A percentile compares a stretch with the other conserved stretches of the same genome.
These are phyloP conservation scores for Corythornis madagascariensis DNA, from an alignment of 2,113 vertebrate species.

Conservation along the genomic window DNA sequence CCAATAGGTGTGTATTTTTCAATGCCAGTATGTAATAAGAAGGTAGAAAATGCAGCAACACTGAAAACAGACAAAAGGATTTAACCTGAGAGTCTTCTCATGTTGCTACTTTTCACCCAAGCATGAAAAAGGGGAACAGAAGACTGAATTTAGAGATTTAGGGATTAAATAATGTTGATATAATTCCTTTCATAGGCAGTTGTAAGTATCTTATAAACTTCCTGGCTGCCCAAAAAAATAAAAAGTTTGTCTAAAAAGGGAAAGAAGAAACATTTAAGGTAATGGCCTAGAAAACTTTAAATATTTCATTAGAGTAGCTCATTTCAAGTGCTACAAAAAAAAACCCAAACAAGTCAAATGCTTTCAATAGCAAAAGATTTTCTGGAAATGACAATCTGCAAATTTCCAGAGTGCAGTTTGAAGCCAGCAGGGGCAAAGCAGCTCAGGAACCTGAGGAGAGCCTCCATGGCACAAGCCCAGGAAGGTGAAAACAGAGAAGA, in stretches of 20 bases:
- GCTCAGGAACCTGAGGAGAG: not conserved
- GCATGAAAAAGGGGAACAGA: not conserved
- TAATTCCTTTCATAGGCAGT: not conserved
- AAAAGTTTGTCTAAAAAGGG: not conserved
- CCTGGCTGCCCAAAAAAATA: not conserved
- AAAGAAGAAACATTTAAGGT: not conserved
- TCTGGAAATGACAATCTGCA: not conserved
- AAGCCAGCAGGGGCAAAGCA: not conserved
- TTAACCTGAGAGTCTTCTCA: not conserved
- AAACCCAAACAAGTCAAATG: not conserved
- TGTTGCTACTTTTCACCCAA: not conserved
- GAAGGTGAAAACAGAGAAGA: not conserved
- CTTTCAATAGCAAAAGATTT: not conserved
- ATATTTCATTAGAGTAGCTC: conserved; percentile 42
- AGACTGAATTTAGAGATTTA: not conserved
- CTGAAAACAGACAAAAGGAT: not conserved
- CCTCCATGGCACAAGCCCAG: not conserved
- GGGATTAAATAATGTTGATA: not conserved
- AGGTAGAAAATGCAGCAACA: not conserved
- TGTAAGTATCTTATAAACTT: not conserved
- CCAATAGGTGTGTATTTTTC: not conserved
- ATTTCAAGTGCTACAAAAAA: not conserved
- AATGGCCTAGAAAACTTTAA: conserved; percentile 2
- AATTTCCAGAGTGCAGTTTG: not conserved
- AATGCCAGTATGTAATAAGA: not conserved